Evolutionary conservation across 1,140 invertebrate genomes (phyloP).

Genomic region (Tenebrio molitor): DNA sequence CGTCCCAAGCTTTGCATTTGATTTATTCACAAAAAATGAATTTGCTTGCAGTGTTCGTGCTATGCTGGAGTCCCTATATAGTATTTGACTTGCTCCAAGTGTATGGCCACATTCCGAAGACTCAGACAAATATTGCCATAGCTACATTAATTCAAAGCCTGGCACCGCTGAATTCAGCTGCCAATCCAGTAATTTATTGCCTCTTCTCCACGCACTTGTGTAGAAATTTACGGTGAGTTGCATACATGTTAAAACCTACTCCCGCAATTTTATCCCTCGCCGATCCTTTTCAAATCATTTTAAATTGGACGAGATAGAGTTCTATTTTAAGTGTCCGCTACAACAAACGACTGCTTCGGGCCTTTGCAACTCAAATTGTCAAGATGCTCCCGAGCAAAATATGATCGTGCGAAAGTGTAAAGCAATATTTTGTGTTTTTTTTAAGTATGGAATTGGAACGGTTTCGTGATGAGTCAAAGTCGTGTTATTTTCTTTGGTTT

Average conservation of each 20-base stretch:
- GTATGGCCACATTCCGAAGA: constrained; percentile 85
- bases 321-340: background rate
- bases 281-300: constrained; percentile 2
- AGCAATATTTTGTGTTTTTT: background rate
- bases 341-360: too few relatives aligned
- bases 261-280: constrained; percentile 1
- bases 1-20: background rate
- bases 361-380: too few relatives aligned
- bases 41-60: constrained; percentile 84
- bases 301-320: constrained; percentile 4
- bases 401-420: too few relatives aligned
- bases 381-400: too few relatives aligned
- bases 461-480: background rate
- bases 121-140: constrained; percentile 85
- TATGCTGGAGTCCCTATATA: constrained; percentile 97
- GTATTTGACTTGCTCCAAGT: constrained; percentile 94
- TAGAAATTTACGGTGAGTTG: constrained; percentile 82
- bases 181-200: constrained; percentile 96
- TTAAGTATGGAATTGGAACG: background rate
- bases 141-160: constrained; percentile 94
- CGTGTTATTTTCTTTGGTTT: too few relatives aligned
- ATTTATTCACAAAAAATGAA: background rate
- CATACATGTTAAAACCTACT: constrained; percentile 11
- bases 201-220: constrained; percentile 93
- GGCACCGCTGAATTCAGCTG: constrained; percentile 93